Conservation (phyloP, 2,113 vertebrate genomes). For the Trogon melanurus region DNA sequence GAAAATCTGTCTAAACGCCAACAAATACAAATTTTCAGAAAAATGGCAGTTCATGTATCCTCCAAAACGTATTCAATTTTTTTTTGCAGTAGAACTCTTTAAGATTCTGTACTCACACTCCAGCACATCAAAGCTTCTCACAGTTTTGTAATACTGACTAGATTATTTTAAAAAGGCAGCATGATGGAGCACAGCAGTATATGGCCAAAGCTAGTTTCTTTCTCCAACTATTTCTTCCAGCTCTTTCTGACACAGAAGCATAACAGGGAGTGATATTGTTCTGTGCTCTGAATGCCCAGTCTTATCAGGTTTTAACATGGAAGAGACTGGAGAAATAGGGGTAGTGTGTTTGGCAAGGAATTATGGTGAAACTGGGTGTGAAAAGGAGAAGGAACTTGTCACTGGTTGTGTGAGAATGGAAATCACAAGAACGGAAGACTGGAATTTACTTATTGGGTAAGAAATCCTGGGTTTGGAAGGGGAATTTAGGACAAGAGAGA, state of each 20-base stretch:
- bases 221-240: not conserved
- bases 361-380: not conserved
- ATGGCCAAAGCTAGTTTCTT: not conserved
- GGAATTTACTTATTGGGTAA: not conserved
- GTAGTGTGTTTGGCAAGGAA: not conserved
- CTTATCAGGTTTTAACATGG: not conserved
- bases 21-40: not conserved
- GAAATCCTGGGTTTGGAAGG: not conserved
- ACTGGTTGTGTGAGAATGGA: not conserved
- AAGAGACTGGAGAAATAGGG: not conserved
- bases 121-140: not conserved
- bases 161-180: not conserved
- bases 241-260: not conserved
- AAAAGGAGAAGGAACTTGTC: not conserved
- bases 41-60: not conserved
- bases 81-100: not conserved
- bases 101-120: not conserved
- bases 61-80: not conserved
- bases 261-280: not conserved
- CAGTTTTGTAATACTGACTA: not conserved
- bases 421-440: not conserved
- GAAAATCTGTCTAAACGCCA: not conserved
- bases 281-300: not conserved
- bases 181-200: not conserved
- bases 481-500: not conserved